phyloP scores from a whole-genome alignment of 2,797 vertebrate genomes.

The Myripristis jacobus region DNA sequence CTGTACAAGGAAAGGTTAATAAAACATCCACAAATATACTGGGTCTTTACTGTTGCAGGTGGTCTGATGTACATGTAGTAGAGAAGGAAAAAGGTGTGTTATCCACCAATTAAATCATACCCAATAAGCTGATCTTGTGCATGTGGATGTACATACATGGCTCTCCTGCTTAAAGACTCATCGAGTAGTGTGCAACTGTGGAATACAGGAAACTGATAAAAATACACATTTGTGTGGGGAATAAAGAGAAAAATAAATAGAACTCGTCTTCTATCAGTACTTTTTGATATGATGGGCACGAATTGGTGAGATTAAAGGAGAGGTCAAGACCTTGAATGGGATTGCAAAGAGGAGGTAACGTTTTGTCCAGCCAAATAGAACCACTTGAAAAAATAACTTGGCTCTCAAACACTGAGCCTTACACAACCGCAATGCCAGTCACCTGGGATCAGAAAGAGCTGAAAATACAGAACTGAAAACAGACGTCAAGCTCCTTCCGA shows the following conservation, averaged over 20 bases:
- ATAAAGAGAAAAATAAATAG: too few relatives aligned
- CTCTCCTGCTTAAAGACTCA: too few relatives aligned
- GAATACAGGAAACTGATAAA: too few relatives aligned
- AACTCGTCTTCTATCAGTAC: too few relatives aligned
- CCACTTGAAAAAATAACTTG: constrained; percentile 5
- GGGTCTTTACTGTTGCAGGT: background rate
- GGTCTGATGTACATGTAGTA: background rate
- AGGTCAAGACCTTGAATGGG: too few relatives aligned
- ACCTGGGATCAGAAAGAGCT: constrained; percentile 1
- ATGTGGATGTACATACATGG: constrained; percentile 22
- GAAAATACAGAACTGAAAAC: constrained; percentile 28
- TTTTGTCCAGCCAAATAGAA: too few relatives aligned
- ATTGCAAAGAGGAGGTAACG: too few relatives aligned
- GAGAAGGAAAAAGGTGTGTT: background rate
- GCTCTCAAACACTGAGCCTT: constrained; percentile 4
- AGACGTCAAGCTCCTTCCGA: constrained; percentile 6
- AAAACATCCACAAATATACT: background rate
- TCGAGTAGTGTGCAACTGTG: too few relatives aligned
- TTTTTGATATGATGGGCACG: too few relatives aligned
- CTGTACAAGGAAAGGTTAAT: background rate
- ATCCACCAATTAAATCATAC: constrained; percentile 13
- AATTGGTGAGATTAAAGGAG: too few relatives aligned
- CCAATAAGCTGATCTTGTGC: constrained; percentile 10
- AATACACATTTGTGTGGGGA: too few relatives aligned
- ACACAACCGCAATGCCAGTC: constrained; percentile 12